A percentile compares a stretch with the other conserved stretches of the same genome.
Conservation (phyloP, 2,888 invertebrate genomes). For the Cheilosia variabilis region DNA sequence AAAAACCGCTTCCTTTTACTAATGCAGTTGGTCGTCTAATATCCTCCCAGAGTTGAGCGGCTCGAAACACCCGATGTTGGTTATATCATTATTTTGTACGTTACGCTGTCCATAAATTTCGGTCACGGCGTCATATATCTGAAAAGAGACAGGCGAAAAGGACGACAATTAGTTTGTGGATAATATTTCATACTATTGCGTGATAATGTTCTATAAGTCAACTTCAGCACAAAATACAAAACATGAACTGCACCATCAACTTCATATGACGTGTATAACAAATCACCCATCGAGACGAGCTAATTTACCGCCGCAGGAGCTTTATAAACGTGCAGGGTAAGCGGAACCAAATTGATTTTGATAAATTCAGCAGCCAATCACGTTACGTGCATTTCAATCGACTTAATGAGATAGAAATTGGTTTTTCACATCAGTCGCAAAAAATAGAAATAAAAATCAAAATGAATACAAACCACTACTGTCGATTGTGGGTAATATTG, state of each 20-base stretch:
- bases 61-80: slow-evolving; percentile 23
- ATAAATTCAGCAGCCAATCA: slow-evolving; percentile 25
- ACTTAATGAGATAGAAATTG: slow-evolving; percentile 44
- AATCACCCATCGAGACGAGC: slow-evolving; percentile 26
- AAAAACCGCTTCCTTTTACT: background rate
- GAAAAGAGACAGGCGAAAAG: slow-evolving; percentile 16
- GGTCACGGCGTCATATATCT: slow-evolving; percentile 25
- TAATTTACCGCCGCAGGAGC: slow-evolving; percentile 35
- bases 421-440: slow-evolving; percentile 22
- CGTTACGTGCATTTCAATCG: background rate
- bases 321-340: slow-evolving; percentile 31
- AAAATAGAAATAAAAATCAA: background rate
- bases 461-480: background rate
- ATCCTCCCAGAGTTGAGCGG: slow-evolving; percentile 5
- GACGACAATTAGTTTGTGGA: background rate
- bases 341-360: slow-evolving; percentile 43
- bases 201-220: slow-evolving; percentile 40
- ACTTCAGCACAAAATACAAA: background rate
- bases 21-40: slow-evolving; percentile 13
- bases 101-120: slow-evolving; percentile 18
- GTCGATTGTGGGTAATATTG: background rate
- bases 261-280: slow-evolving; percentile 9
- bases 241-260: slow-evolving; percentile 14
- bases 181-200: slow-evolving; percentile 7
- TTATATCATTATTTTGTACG: slow-evolving; percentile 35